Conservation (phyloP, 1,140 invertebrate species). For the Linepithema humile region DNA sequence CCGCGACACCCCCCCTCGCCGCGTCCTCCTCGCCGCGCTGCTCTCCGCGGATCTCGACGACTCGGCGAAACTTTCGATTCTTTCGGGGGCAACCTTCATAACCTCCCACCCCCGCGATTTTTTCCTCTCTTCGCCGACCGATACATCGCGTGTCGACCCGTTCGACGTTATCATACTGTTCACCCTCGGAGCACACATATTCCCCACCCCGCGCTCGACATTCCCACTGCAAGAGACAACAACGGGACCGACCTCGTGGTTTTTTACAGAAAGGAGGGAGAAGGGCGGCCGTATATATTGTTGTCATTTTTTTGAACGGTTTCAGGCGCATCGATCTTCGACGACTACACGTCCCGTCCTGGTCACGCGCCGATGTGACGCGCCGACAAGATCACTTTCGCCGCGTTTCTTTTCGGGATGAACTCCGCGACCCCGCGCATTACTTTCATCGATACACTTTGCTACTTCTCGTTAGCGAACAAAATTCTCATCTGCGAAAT, state of each 20-base stretch:
- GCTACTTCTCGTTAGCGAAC: background rate
- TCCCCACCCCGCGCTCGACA: constrained; percentile 57
- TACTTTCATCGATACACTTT: background rate
- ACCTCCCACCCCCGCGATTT: constrained; percentile 57
- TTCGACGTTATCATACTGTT: constrained; percentile 70
- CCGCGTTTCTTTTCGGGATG: constrained; percentile 44
- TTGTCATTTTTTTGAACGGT: constrained; percentile 54
- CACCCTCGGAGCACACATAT: constrained; percentile 70
- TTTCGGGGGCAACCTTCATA: constrained; percentile 75
- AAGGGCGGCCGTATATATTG: constrained; percentile 60
- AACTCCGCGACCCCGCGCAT: background rate
- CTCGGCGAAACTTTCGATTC: constrained; percentile 70
- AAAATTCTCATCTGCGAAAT: background rate
- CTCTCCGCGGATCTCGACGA: constrained; percentile 43
- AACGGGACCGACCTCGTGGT: constrained; percentile 70
- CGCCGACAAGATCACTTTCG: constrained; percentile 67
- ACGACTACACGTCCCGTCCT: constrained; percentile 36
- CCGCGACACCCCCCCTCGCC: constrained; percentile 34
- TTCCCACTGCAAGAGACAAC: constrained; percentile 70
- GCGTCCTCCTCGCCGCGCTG: constrained; percentile 29
- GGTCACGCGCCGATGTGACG: constrained; percentile 37
- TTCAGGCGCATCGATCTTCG: constrained; percentile 66
- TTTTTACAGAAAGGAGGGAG: constrained; percentile 59
- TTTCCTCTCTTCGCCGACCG: constrained; percentile 66
- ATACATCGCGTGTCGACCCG: constrained; percentile 71